Percentiles rank a stretch among this genome's conserved stretches.
These are phyloP conservation scores for Rhyacichthys aspro DNA, from an alignment of 2,797 vertebrate genomes.

Conservation along the genomic window DNA sequence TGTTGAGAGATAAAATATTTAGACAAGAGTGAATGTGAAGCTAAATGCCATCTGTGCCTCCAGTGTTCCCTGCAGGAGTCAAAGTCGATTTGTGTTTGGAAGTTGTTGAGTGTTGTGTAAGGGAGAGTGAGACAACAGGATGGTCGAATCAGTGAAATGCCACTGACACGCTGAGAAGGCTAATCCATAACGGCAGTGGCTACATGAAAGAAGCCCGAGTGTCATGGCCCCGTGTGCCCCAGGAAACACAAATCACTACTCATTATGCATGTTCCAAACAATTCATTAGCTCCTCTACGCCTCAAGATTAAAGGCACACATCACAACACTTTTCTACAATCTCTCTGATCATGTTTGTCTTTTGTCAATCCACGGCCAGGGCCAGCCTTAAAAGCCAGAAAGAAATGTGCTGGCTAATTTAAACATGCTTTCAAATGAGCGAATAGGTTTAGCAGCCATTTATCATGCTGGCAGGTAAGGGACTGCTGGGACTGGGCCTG, in stretches of 20 bases:
- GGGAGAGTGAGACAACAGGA: conserved; percentile 62
- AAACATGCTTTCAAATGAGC: conserved; percentile 49
- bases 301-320: conserved; percentile 49
- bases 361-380: conserved; percentile 1
- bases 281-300: conserved; percentile 59
- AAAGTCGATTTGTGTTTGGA: conserved; percentile 77
- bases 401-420: conserved; percentile 43
- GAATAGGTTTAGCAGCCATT: conserved; percentile 50
- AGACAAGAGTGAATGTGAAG: conserved; percentile 72
- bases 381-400: conserved; percentile 24
- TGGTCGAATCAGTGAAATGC: conserved; percentile 70
- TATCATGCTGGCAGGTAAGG: conserved; percentile 54
- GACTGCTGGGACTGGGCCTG: conserved; percentile 43
- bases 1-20: conserved; percentile 78
- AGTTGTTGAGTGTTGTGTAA: conserved; percentile 68
- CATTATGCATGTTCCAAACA: conserved; percentile 65
- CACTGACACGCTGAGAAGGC: conserved; percentile 66
- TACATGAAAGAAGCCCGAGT: conserved; percentile 61
- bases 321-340: conserved; percentile 36
- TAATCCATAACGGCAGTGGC: conserved; percentile 71
- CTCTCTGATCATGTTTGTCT: conserved; percentile 42
- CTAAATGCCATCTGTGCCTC: conserved; percentile 77
- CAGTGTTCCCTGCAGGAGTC: conserved; percentile 73
- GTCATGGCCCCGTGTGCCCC: conserved; percentile 60
- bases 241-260: conserved; percentile 69